Evolutionary conservation across 1,140 invertebrate genomes (phyloP).

Genomic region (Helicoverpa armigera): DNA sequence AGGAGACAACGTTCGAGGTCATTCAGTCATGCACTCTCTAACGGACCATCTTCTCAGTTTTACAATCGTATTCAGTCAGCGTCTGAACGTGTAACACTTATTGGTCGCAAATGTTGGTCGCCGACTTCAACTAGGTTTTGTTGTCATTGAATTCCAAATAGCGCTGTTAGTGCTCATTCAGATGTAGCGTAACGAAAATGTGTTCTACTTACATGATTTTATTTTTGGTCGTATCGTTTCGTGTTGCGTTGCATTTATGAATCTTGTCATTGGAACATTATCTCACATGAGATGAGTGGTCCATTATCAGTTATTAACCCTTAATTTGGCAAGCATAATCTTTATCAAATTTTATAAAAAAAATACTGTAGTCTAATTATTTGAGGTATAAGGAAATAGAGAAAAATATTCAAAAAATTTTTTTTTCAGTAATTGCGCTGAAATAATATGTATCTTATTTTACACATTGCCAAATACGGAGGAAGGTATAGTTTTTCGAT

Average conservation of each 20-base stretch:
- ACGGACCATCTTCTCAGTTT: constrained; percentile 74
- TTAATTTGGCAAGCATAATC: too few species aligned
- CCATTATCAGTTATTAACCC: constrained; percentile 70
- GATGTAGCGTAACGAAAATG: constrained; percentile 38
- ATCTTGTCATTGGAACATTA: constrained; percentile 57
- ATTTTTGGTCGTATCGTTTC: constrained; percentile 7
- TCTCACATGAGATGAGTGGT: constrained; percentile 67
- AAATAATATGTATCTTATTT: too few species aligned
- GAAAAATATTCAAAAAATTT: too few species aligned
- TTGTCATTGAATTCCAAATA: constrained; percentile 46
- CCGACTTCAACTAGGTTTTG: constrained; percentile 48
- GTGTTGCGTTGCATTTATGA: constrained; percentile 47
- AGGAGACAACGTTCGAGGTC: constrained; percentile 69
- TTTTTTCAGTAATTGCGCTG: too few species aligned
- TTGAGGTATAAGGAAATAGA: too few species aligned
- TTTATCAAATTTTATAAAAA: too few species aligned
- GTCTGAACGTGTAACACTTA: constrained; percentile 68
- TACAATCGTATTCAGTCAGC: constrained; percentile 70
- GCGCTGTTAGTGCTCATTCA: constrained; percentile 40
- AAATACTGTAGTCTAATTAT: too few species aligned
- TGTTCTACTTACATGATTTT: constrained; percentile 34
- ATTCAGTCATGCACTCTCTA: constrained; percentile 68
- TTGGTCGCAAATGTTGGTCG: constrained; percentile 67
- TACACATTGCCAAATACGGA: too few species aligned
- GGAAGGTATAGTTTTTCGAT: too few species aligned